phyloP scores from a whole-genome alignment of 2,113 vertebrate species.

The Mus pahari region DNA sequence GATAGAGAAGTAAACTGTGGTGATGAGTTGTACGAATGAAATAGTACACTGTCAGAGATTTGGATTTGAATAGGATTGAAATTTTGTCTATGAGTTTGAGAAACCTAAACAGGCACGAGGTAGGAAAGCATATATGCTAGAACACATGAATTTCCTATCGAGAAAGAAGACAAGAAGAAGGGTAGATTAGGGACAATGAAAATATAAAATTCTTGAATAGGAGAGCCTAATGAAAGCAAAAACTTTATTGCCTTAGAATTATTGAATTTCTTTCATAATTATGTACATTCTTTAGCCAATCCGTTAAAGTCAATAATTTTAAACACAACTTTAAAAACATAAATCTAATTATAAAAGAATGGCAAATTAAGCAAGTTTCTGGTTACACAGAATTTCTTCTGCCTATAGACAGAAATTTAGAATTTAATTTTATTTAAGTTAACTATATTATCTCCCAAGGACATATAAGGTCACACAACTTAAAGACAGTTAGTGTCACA shows the following conservation, averaged over 20 bases:
- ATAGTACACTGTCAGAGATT: background rate
- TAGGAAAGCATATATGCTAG: background rate
- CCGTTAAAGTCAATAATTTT: background rate
- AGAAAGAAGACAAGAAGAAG: background rate
- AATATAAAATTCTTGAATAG: background rate
- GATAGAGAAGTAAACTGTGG: background rate
- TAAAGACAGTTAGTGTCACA: background rate
- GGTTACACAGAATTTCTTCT: background rate
- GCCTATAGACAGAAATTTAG: background rate
- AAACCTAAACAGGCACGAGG: background rate
- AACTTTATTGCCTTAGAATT: background rate
- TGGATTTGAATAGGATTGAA: background rate
- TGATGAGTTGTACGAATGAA: background rate
- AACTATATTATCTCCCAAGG: background rate
- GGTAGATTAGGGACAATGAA: background rate
- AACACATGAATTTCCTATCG: background rate
- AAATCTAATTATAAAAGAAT: background rate
- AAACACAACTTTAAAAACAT: background rate
- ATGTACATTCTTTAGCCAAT: background rate
- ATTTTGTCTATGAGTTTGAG: background rate
- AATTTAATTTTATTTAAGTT: background rate
- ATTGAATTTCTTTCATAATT: constrained; percentile 20
- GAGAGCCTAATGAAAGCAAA: background rate
- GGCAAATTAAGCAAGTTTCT: background rate
- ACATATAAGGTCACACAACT: background rate